Evolutionary conservation across 1,140 invertebrate genomes (phyloP).

Genomic region (Tetramorium parvispinum): DNA sequence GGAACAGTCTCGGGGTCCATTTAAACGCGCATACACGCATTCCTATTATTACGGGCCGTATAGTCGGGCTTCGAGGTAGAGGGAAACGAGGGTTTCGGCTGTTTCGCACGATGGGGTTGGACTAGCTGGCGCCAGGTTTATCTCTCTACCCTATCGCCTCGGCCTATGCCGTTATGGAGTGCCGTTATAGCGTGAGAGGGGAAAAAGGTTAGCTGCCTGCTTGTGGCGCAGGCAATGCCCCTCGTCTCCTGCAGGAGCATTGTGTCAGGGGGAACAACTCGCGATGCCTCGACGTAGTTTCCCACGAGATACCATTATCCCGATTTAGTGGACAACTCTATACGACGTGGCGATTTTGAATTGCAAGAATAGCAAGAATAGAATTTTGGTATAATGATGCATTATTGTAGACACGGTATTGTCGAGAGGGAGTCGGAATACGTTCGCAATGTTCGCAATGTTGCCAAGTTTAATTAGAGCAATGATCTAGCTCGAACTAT

Average conservation of each 20-base stretch:
- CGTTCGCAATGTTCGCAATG: not conserved
- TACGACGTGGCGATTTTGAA: not conserved
- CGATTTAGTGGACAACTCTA: slow-evolving; percentile 80
- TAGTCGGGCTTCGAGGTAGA: not conserved
- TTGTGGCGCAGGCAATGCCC: slow-evolving; percentile 32
- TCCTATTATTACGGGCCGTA: slow-evolving; percentile 33
- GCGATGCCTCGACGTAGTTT: slow-evolving; percentile 69
- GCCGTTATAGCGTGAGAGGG: slow-evolving; percentile 12
- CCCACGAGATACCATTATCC: slow-evolving; percentile 83
- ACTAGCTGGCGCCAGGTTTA: slow-evolving; percentile 79
- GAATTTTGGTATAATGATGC: slow-evolving; percentile 5
- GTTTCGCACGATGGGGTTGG: slow-evolving; percentile 66
- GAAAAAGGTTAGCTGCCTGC: slow-evolving; percentile 46
- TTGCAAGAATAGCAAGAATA: slow-evolving; percentile 20
- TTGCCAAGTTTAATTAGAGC: slow-evolving; percentile 56
- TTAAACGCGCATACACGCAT: slow-evolving; percentile 30
- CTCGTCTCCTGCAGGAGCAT: slow-evolving; percentile 61
- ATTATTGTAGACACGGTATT: slow-evolving; percentile 7
- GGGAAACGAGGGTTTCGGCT: slow-evolving; percentile 35
- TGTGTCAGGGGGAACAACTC: slow-evolving; percentile 74
- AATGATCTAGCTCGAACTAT: slow-evolving; percentile 38
- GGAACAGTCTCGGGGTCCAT: not conserved
- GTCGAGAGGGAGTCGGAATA: slow-evolving; percentile 24
- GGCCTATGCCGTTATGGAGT: slow-evolving; percentile 73
- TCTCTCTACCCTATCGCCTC: slow-evolving; percentile 78